These are phyloP conservation scores for Mycalesis mineus DNA, from an alignment of 2,888 invertebrate genomes.

Conservation along the genomic window DNA sequence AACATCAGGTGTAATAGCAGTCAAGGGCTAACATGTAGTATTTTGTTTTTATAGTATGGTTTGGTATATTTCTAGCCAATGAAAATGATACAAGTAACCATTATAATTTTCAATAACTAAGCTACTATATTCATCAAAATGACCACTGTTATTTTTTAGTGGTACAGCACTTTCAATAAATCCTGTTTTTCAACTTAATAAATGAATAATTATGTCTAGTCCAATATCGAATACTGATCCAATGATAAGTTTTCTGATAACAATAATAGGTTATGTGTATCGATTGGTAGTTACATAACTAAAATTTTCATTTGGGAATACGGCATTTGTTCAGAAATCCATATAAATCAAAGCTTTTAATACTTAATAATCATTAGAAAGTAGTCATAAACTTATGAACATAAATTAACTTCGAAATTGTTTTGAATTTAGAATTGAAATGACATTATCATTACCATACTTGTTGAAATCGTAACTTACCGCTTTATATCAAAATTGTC, in stretches of 20 bases:
- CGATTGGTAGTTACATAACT: conserved; percentile 59
- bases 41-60: too few relatives aligned
- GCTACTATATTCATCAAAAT: too few relatives aligned
- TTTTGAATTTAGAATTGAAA: conserved; percentile 26
- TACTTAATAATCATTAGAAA: neutral
- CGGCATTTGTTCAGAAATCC: neutral
- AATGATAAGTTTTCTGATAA: conserved; percentile 20
- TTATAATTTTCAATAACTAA: too few relatives aligned
- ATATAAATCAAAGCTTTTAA: neutral
- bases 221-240: neutral
- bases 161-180: too few relatives aligned
- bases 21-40: too few relatives aligned
- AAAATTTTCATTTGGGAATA: conserved; percentile 14
- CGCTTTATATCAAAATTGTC: neutral
- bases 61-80: too few relatives aligned
- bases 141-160: too few relatives aligned
- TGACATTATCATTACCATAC: conserved; percentile 13
- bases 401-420: conserved; percentile 4
- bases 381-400: conserved; percentile 10
- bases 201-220: neutral
- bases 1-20: too few relatives aligned
- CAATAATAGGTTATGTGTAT: conserved; percentile 36
- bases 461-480: conserved; percentile 23
- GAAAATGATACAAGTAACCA: too few relatives aligned
- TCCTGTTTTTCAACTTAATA: neutral